Conservation (phyloP, 2,888 invertebrate genomes). For the Onchidella celtica region DNA sequence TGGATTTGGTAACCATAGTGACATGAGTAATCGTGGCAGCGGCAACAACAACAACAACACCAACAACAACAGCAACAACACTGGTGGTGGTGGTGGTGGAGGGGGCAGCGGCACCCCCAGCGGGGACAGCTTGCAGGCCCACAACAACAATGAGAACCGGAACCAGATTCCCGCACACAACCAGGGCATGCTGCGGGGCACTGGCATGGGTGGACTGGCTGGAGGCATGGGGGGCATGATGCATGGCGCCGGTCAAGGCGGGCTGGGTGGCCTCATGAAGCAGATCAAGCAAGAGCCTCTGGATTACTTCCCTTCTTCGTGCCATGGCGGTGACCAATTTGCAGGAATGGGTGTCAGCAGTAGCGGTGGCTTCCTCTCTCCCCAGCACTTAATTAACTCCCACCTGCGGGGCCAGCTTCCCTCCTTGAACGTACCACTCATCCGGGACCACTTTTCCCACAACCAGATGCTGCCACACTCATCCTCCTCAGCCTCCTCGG, state of each 20-base stretch:
- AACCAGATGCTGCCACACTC: constrained; percentile 46
- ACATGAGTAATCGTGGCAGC: constrained; percentile 9
- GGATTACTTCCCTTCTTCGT: constrained; percentile 47
- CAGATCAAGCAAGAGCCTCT: constrained; percentile 49
- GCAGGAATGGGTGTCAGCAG: constrained; percentile 48
- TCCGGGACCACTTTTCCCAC: constrained; percentile 54
- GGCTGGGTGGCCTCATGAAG: constrained; percentile 29
- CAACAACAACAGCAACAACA: constrained; percentile 9
- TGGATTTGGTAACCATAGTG: constrained; percentile 36
- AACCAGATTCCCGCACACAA: constrained; percentile 49
- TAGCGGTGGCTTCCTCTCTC: constrained; percentile 43
- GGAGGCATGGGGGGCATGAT: constrained; percentile 33
- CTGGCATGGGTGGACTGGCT: constrained; percentile 9
- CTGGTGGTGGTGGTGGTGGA: not conserved
- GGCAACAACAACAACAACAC: constrained; percentile 13
- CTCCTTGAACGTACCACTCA: constrained; percentile 48
- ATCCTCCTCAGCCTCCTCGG: constrained; percentile 24
- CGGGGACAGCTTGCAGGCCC: constrained; percentile 26
- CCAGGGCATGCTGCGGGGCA: constrained; percentile 41
- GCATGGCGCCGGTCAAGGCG: constrained; percentile 26
- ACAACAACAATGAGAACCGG: constrained; percentile 32
- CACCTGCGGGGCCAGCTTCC: constrained; percentile 53
- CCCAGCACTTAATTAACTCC: constrained; percentile 53
- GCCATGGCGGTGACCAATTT: constrained; percentile 49
- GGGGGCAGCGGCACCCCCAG: constrained; percentile 4